Evolutionary conservation across 2,888 invertebrate species (phyloP), one percentile per base, ranked within the genome.

Genomic region (Pseudanteris insignis): DNA sequence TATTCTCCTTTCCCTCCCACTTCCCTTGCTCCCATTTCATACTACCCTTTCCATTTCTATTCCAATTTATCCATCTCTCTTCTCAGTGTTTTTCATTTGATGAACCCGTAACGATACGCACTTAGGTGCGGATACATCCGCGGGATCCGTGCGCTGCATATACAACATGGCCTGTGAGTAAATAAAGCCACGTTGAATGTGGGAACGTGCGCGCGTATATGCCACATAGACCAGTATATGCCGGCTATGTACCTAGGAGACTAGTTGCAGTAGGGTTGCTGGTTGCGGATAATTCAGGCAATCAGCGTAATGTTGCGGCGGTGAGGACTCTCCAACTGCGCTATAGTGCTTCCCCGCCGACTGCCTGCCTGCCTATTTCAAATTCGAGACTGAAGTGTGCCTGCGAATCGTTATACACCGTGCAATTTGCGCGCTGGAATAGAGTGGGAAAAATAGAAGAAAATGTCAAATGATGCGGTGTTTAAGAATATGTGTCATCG

Each of bases 261-360:
- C 55, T 48, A 44, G 53, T 63, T 58, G 38, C 48, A 48, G 57
- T 51, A 55, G 60, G 55, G 55, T 41, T 59, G 53, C 57, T 55
- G 76, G 76, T 75, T 75, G 73, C 73, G 76, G 76, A 78, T 78
- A 78, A 79, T 78, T 79, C 78, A 76, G 77, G 77, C 77, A 79
- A 79, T 78, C 78, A 78, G 76, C 75, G 76, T 78, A 78, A 78
- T 78, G 78, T 77, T 77, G 78, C 65, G 58, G 63, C 44, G 58
- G 46, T 74, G 76, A 76, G 76, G 72, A 74, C 72, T 74, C 78
- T 77, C 72, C 71, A 73, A 70, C 70, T 67, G 58, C 40, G 58
- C 65, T 61, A 47, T 61, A 61, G 60, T 57, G 55, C 58, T 57
- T 65, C 53, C 50, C 65, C 60, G 55, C 40, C 54, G 33, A 46